Conservation (phyloP, 2,888 invertebrate species). For the Nezara viridula region DNA sequence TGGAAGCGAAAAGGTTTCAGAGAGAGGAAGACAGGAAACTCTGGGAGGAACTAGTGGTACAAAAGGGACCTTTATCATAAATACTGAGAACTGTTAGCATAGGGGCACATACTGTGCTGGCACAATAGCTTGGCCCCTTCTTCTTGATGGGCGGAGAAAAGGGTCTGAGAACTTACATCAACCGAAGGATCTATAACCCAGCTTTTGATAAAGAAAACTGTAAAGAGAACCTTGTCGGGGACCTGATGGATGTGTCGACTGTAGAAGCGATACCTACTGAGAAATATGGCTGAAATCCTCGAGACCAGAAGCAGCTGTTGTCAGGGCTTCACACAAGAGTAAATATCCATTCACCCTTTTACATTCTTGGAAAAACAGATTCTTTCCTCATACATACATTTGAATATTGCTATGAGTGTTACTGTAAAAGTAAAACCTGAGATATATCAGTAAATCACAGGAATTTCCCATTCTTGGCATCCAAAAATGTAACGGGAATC, state of each 20-base stretch:
- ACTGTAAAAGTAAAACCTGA: too few species aligned
- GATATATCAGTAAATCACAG: too few species aligned
- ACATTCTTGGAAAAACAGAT: neutral
- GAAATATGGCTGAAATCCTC: neutral
- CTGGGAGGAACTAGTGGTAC: neutral
- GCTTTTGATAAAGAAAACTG: slow-evolving; percentile 10
- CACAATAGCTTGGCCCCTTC: neutral
- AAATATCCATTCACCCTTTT: neutral
- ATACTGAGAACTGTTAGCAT: slow-evolving; percentile 4
- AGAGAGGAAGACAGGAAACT: neutral
- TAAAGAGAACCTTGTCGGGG: neutral
- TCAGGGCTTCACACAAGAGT: neutral
- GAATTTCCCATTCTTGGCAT: too few species aligned
- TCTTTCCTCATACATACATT: neutral
- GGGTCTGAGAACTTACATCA: neutral
- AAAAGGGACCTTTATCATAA: neutral
- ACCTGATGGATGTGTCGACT: neutral
- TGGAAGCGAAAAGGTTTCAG: neutral
- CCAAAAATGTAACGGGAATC: too few species aligned
- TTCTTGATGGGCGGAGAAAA: neutral
- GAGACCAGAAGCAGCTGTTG: neutral
- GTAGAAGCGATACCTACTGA: neutral
- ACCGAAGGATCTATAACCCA: neutral
- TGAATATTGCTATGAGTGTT: too few species aligned
- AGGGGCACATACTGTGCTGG: neutral